phyloP scores from a whole-genome alignment of 2,113 vertebrate species.

The Zingel zingel region DNA sequence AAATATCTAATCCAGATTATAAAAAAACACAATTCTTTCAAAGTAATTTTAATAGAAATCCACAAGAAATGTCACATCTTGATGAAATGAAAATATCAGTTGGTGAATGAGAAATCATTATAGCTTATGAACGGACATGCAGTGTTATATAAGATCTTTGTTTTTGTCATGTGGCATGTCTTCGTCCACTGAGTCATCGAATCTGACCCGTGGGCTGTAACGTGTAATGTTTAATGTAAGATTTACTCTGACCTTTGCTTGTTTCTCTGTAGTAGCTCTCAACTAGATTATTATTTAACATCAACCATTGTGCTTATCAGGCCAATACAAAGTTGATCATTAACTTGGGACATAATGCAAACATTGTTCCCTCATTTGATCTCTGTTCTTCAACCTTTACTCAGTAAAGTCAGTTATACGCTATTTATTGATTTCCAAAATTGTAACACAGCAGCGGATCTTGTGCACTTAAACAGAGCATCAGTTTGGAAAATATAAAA shows the following conservation, averaged over 20 bases:
- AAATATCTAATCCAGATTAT: constrained; percentile 71
- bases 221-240: constrained; percentile 6
- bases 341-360: neutral
- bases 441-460: neutral
- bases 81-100: constrained; percentile 4
- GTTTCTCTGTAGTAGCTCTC: neutral
- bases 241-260: constrained; percentile 34
- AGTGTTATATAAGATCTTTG: constrained; percentile 25
- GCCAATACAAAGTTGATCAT: neutral
- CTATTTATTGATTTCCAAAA: neutral
- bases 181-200: constrained; percentile 11
- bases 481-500: constrained; percentile 8
- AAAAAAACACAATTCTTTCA: constrained; percentile 26
- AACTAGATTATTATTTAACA: neutral
- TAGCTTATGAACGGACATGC: neutral
- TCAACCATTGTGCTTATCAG: neutral
- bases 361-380: neutral
- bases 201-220: constrained; percentile 33
- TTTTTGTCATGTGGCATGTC: constrained; percentile 24
- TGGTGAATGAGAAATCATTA: neutral
- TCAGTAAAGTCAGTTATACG: neutral
- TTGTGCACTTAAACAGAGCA: constrained; percentile 23
- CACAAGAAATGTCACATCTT: constrained; percentile 1
- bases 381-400: neutral
- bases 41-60: constrained; percentile 41